Evolutionary conservation across 1,140 invertebrate genomes (phyloP), one percentile per base, ranked within the genome.

Genomic region (Brachionus koreanus): DNA sequence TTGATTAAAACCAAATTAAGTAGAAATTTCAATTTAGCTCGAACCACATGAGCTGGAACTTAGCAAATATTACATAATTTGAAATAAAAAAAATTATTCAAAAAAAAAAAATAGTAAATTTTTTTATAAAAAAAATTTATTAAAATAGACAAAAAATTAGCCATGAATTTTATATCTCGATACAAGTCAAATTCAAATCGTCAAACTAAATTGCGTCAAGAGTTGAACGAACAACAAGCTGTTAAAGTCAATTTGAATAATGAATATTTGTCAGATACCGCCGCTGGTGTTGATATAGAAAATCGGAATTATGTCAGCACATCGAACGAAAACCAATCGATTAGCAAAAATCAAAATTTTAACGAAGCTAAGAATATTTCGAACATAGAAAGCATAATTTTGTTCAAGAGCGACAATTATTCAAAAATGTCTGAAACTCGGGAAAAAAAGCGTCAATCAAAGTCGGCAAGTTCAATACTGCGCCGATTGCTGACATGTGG

Each of bases 111-210:
- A 69, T 19, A 69, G 16, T 13, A 69, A 12, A 69, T 35, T 37
- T 46, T 72, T 72, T 39, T 4, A 42, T 19, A 43, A 39, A 13
- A 35, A 35, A 72, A 39, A 72, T 16, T 16, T 39, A 39, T 43
- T 37, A 35, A 67, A 33, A 43, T 25, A 72, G n/a, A 42, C 16
- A 39, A 23, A 39, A 72, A 72, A 72, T 1, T 12, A 74, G 23
- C 6, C 23, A 74, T 74, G 69, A 74, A 74, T 74, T 74, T 74
- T 13, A 25, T 74, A 74, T 74, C 69, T 46, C 69, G 69, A 43
- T 49, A 74, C 43, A 74, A 74, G 43, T 25, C 65, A n/a, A 69
- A 16, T 19, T 3, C 65, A 0, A 69, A 33, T 69, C 65, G 65
- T 19, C 65, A 37, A 37, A 33, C 19, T 6, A 12, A 4, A 35